Base-by-base conservation (phyloP, 2,888 invertebrate species). In the Drosophila affinis region DNA sequence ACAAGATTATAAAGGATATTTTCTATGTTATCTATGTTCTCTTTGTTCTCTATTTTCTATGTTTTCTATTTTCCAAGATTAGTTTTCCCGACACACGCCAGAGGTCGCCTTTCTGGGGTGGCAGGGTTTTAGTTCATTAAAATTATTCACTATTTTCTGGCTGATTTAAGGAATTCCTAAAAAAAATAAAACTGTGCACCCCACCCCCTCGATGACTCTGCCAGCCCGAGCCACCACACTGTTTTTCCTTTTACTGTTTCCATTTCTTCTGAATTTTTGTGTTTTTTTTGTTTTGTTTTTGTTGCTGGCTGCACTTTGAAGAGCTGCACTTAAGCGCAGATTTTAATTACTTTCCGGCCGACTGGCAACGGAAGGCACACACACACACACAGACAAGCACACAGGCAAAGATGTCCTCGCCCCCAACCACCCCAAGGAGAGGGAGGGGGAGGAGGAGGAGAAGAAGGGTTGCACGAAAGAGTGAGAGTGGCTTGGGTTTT, bases 301-400 rank as follows among this genome's bases (percentile, higher is more conserved):
- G 63, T 63, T 65, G 59, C 24, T 49, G 27, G 67, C 71, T 77
- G 57, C 57, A 56, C 60, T 78, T 77, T 77, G 65, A 86, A 87
- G 77, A 81, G 71, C 75, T 85, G 83, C 83, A 83, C 83, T 83
- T 83, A 87, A 81, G 83, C 85, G 83, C 82, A 83, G 85, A 83
- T 83, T 83, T 83, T 83, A 83, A 83, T 83, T 83, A 83, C 85
- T 87, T 83, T 83, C 83, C 83, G 83, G 83, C 87, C 82, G 85
- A 85, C 87, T 79, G 87, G 86, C 79, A 81, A 65, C 75, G 81
- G 83, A 79, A 76, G 74, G 57, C 75, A 60, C 76, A 72, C 58
- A 56, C 55, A 69, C 49, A 73, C 70, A 67, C 63, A 79, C 78
- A 81, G 73, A 65, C 39, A 18, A 18, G 24, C 52, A 34, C 52